Evolutionary conservation across 2,888 invertebrate genomes (phyloP).

Genomic region (Hanleya hanleyi): DNA sequence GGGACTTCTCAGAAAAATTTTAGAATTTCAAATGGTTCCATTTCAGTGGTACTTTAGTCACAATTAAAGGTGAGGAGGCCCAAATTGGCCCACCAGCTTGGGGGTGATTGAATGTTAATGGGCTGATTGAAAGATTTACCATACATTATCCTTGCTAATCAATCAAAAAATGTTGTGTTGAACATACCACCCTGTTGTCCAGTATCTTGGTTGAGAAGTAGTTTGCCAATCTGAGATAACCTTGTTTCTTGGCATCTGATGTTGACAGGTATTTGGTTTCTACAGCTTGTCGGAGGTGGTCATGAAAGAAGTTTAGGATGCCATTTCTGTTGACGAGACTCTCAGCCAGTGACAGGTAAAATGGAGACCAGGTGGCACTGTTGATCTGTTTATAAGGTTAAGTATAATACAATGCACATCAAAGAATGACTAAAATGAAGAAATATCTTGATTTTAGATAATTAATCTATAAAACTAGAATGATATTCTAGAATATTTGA

Average conservation of each 20-base stretch:
- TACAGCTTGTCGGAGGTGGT: conserved; percentile 60
- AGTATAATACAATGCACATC: background rate
- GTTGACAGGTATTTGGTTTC: conserved; percentile 55
- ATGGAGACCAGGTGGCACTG: conserved; percentile 60
- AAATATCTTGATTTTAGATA: background rate
- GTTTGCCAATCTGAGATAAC: conserved; percentile 46
- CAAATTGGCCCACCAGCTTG: no score
- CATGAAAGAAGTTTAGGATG: conserved; percentile 62
- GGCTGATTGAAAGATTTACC: no score
- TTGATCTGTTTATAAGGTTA: conserved; percentile 41
- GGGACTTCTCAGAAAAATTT: no score
- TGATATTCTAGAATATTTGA: no score
- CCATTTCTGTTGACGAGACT: conserved; percentile 61
- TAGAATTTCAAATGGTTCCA: no score
- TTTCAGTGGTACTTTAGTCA: no score
- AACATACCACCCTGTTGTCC: conserved; percentile 48
- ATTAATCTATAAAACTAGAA: background rate
- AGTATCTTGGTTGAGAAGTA: conserved; percentile 44
- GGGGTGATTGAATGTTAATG: no score
- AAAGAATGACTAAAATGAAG: background rate
- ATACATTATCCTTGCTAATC: no score
- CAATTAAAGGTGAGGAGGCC: no score
- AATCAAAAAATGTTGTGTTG: no score
- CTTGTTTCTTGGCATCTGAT: conserved; percentile 39
- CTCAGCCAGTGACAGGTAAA: conserved; percentile 55